Evolutionary conservation across 2,888 invertebrate species (phyloP).

Genomic region (Mystacides longicornis): DNA sequence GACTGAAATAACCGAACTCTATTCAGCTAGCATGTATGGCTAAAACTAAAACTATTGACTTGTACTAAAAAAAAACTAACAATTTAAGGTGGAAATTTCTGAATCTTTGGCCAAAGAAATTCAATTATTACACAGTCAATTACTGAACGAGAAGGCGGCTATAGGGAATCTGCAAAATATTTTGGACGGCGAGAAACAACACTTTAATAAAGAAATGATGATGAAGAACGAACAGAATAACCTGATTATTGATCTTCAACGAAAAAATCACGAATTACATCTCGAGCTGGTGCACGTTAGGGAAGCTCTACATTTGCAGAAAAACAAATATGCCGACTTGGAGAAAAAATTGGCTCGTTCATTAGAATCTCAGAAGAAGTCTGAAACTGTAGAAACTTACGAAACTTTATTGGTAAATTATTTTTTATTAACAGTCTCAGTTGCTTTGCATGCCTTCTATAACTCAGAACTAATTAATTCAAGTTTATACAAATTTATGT

Average conservation of each 20-base stretch:
- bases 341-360: constrained; percentile 40
- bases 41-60: too few species aligned
- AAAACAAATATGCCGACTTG: constrained; percentile 42
- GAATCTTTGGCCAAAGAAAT: constrained; percentile 46
- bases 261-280: constrained; percentile 39
- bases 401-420: constrained; percentile 33
- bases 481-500: too few species aligned
- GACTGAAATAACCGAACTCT: too few species aligned
- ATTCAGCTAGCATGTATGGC: too few species aligned
- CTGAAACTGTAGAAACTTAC: constrained; percentile 25
- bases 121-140: constrained; percentile 43
- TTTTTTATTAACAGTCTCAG: too few species aligned
- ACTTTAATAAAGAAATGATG: constrained; percentile 36
- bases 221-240: constrained; percentile 38
- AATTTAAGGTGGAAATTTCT: constrained; percentile 39
- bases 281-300: constrained; percentile 37
- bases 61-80: too few species aligned
- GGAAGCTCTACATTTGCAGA: constrained; percentile 36
- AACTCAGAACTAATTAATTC: too few species aligned
- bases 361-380: constrained; percentile 30
- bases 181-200: constrained; percentile 38
- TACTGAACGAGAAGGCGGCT: constrained; percentile 46
- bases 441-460: too few species aligned
- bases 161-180: constrained; percentile 40
- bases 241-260: constrained; percentile 27